Evolutionary conservation across 2,797 vertebrate species (phyloP), one percentile per base, ranked within the genome.

Genomic region (Hydrophis major): DNA sequence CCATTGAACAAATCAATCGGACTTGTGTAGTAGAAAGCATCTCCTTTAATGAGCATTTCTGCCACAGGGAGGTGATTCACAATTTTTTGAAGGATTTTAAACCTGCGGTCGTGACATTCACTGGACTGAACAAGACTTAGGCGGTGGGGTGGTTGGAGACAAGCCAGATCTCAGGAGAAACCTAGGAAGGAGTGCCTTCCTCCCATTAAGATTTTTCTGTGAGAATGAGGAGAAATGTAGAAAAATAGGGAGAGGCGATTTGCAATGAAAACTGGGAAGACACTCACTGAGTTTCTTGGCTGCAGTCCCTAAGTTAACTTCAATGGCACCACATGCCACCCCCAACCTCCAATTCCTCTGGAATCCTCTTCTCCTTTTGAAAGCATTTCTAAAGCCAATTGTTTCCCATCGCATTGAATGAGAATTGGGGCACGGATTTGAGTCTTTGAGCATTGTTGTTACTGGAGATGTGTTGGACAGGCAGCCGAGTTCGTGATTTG

Each of bases 71-170:
- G 12, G 22, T 25, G 1, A 10, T 89, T 42, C 25, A 10, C 18
- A 47, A 25, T 63, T 63, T 89, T 42, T 59, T 3, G 7, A 89
- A 47, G 88, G 18, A 89, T 27, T 63, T 28, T 37, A 28, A 13
- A 42, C n/a, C 6, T 63, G 56, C 16, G 0, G 74, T 11, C 0
- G 3, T 42, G 37, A 78, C 32, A 78, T 42, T 55, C 3, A 1
- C 55, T 87, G 53, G 16, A 57, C 28, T 22, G 55, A 57, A 88
- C 56, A 87, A 87, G 37, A 83, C 37, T 11, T 83, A 2, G 37
- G 74, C 0, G 3, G 6, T 6, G n/a, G 2, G 32, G 16, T 0
- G 6, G 0, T 5, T 1, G 20, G 3, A 20, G 74, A 42, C 37
- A 11, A 83, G 3, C 7, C 69, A 42, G 18, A 22, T 83, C 8